Evolutionary conservation across 2,113 vertebrate species (phyloP), one percentile per base, ranked within the genome.

Genomic region (Microtus ochrogaster): DNA sequence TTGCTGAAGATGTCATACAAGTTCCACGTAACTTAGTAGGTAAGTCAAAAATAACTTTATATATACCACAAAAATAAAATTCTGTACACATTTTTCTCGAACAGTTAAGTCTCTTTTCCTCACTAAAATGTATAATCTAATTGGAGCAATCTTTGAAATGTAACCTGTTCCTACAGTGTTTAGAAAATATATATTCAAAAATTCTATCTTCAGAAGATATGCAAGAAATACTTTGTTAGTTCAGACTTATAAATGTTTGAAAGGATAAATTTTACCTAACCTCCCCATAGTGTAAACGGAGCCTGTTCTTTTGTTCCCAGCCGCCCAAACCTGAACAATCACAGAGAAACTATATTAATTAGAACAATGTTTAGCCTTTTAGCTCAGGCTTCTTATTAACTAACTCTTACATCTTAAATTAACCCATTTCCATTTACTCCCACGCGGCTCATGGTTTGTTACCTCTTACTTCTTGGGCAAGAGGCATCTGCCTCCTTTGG

Each of bases 1-100:
- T 99, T 98, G 99, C 99, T 63, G 99, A 99, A 99, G 99, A 99
- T 97, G 98, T 99, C 89, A 99, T 99, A 96, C 99, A 99, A 98
- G 99, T 99, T 96, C 99, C 99, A 97, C 99, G 99, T 97, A 99
- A 99, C 97, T 99, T 99, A 99, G 99, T 99, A 97, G 99, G 99
- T 99, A 98, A 98, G 99, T 98, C 44, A 90, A 26, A 96, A 94
- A 85, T 93, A 90, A 79, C 47, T 88, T 88, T 49, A 78, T 63
- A 74, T 74, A 44, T 1, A 39, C 26, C 65, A 44, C 28, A 76
- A 92, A 94, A 94, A 14, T 36, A 91, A 39, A 94, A 84, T 77
- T 90, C 70, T 86, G 24, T 89, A 83, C 78, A 89, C 36, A 81
- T 14, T 77, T 77, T 65, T 73, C 91, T 91, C 41, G 66, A 61